Conservation (phyloP, 2,113 vertebrate genomes). For the Bothrops jararaca region DNA sequence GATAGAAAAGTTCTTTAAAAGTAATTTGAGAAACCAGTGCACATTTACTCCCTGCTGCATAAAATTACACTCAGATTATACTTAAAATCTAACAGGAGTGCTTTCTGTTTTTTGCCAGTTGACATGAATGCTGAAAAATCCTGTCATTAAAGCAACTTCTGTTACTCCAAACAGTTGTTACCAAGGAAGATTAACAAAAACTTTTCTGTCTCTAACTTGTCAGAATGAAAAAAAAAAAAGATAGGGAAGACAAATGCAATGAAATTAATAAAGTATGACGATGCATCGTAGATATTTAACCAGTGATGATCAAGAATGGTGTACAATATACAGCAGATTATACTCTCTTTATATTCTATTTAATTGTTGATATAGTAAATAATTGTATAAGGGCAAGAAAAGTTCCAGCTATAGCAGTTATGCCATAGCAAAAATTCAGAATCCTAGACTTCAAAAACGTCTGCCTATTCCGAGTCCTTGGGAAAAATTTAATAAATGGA, state of each 20-base stretch:
- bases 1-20: neutral
- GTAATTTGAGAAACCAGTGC: neutral
- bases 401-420: neutral
- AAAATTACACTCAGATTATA: neutral
- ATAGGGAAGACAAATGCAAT: neutral
- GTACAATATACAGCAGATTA: neutral
- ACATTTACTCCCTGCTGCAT: neutral
- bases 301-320: neutral
- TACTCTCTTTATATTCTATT: neutral
- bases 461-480: neutral
- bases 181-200: neutral
- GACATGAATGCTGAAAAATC: neutral
- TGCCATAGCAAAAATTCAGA: neutral
- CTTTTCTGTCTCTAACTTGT: neutral
- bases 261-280: neutral
- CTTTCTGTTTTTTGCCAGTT: neutral
- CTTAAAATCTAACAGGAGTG: neutral
- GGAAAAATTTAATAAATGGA: neutral
- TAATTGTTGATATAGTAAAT: neutral
- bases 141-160: slow-evolving; percentile 2
- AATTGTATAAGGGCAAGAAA: neutral
- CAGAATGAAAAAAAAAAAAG: neutral
- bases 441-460: neutral
- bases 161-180: neutral
- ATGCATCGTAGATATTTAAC: neutral